Base-by-base conservation (phyloP, 2,888 invertebrate genomes). In the Caenorhabditis imperialis region DNA sequence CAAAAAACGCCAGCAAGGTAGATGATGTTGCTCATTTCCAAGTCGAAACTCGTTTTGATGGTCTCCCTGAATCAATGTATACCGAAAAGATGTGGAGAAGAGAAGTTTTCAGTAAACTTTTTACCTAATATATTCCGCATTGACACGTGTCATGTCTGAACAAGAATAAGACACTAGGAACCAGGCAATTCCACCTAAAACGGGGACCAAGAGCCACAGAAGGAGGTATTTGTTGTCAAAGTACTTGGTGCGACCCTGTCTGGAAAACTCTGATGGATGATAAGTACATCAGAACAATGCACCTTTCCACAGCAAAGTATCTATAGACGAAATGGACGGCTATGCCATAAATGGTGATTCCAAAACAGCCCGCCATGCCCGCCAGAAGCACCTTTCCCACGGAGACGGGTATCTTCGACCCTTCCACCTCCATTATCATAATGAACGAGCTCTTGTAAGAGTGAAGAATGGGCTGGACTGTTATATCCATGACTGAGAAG, bases 251-350 rank as follows among this genome's bases (percentile, higher is more conserved):
- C 18, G 30, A 3, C 50, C 50, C 18, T 30, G 27, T 50, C 50
- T 50, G 47, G 25, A 47, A 47, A 18, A n/a, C n/a, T n/a, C n/a
- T n/a, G n/a, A n/a, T n/a, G n/a, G n/a, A n/a, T n/a, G n/a, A n/a
- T n/a, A 71, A 71, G 18, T 62, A 62, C 6, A 45, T 37, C 14
- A 63, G 1, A 18, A 51, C 16, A 2, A 57, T 62, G n/a, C 51
- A 44, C 33, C 62, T 25, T 35, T 72, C 57, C 37, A 72, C 25
- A 0, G 71, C 71, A 12, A 58, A 62, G 16, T 63, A 72, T 16
- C 71, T 62, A 27, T 53, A 72, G 47, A 63, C 47, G 35, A 72
- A 72, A 35, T 63, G 71, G 16, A 63, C 57, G 7, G 58, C 63
- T 1, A 72, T 63, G 16, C 55, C 63, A 35, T 57, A 63, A 22